A percentile compares a stretch with the other conserved stretches of the same genome.
phyloP scores from a whole-genome alignment of 2,888 invertebrate species.

The Rhaphigaster nebulosa region DNA sequence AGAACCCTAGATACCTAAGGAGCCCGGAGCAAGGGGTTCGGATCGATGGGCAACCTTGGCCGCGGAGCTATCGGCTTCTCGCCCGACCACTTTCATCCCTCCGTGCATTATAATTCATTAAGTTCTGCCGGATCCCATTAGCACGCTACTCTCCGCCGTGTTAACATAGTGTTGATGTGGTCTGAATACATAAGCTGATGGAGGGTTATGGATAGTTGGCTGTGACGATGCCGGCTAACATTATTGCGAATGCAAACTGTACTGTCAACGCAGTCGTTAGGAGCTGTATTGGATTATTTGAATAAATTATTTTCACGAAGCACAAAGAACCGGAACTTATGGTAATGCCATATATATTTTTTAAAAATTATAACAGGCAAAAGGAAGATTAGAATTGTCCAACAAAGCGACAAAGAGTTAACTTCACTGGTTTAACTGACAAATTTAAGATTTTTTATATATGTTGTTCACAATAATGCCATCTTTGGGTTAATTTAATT shows the following conservation, averaged over 20 bases:
- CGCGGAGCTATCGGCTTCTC: not conserved
- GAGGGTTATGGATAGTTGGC: slow-evolving; percentile 3
- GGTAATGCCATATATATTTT: too few relatives aligned
- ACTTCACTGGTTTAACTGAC: too few relatives aligned
- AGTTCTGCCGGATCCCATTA: not conserved
- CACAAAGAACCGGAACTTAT: too few relatives aligned
- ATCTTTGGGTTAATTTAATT: too few relatives aligned
- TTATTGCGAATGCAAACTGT: not conserved
- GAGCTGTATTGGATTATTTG: not conserved
- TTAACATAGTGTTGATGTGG: slow-evolving; percentile 27
- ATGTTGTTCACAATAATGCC: too few relatives aligned
- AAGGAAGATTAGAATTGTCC: too few relatives aligned
- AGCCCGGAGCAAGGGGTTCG: not conserved
- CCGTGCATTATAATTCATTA: slow-evolving; percentile 8
- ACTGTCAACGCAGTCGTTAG: not conserved
- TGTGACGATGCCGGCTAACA: not conserved
- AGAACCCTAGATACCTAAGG: not conserved
- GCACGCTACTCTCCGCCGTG: not conserved
- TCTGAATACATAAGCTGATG: not conserved
- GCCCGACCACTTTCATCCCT: not conserved
- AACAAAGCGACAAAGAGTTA: too few relatives aligned
- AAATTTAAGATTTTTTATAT: too few relatives aligned
- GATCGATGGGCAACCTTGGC: not conserved
- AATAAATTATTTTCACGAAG: not conserved
- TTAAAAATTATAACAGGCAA: too few relatives aligned